Evolutionary conservation across 2,113 vertebrate genomes (phyloP), one percentile per base, ranked within the genome.

Genomic region (Pandion haliaetus): DNA sequence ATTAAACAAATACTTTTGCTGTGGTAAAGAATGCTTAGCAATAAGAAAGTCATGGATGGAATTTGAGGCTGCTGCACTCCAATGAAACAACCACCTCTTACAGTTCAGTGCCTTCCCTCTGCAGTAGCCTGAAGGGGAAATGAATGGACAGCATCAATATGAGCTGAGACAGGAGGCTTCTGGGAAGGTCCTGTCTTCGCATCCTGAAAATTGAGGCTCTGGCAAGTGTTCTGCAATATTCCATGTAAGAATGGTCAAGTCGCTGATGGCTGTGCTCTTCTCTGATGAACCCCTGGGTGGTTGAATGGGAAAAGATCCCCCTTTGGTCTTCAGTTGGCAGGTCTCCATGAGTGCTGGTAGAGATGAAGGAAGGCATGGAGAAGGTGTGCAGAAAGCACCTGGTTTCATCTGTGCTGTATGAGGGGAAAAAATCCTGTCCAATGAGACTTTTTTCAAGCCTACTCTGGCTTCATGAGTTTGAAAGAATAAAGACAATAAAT

Each of bases 1-100:
- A 90, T 97, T 97, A 98, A 98, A 93, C 42, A 93, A 79, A 96
- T 96, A 93, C 94, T 96, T 95, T 61, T 92, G 61, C 66, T 86
- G 73, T 77, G 17, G 2, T 65, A 81, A 95, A 92, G 95, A 97
- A 98, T 92, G 88, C 74, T 93, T 80, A 12, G 74, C 80, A 95
- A 93, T 97, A 96, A 94, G 91, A 94, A 97, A 97, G 66, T 77
- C 63, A 96, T 57, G 87, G 73, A 25, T 92, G 95, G 94, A 98
- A 82, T 97, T 81, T 69, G 55, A 92, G 86, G 79, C 89, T 92
- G 79, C 79, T 90, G 45, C 59, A 52, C 84, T 74, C 61, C 82
- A 57, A 12, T 89, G 82, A 93, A 94, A 88, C 29, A 24, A 38
- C 57, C 71, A 79, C 57, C 17, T 17, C 82, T 83, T 63, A 40